Evolutionary conservation across 2,797 vertebrate species (phyloP).

Genomic region (Mastacembelus armatus): DNA sequence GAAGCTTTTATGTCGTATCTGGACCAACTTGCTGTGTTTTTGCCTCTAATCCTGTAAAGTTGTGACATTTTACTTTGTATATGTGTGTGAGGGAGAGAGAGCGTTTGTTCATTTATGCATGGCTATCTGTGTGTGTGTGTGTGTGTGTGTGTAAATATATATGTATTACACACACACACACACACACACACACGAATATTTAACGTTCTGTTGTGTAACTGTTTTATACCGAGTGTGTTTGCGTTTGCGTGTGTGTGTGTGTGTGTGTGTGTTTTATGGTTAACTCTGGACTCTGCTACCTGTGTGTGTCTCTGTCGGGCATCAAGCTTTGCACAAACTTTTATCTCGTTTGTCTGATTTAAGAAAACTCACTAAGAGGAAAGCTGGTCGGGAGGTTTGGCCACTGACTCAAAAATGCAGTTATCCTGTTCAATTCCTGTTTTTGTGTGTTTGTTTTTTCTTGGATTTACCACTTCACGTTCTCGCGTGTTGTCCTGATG

Average conservation of each 20-base stretch:
- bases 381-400: not conserved
- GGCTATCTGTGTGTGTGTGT: constrained; percentile 3
- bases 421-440: not conserved
- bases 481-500: not conserved
- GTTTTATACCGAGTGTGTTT: constrained; percentile 66
- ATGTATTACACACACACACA: too few relatives aligned
- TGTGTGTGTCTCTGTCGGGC: constrained; percentile 10
- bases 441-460: not conserved
- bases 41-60: constrained; percentile 58
- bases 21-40: constrained; percentile 80
- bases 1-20: constrained; percentile 60
- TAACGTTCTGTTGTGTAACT: constrained; percentile 67
- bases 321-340: constrained; percentile 70
- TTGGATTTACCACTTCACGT: not conserved
- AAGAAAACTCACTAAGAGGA: not conserved
- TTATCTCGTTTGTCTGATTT: constrained; percentile 30
- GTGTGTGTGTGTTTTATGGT: constrained; percentile 18
- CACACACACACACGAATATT: too few relatives aligned
- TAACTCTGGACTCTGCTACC: not conserved
- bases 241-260: constrained; percentile 31
- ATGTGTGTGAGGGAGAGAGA: constrained; percentile 29
- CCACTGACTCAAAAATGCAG: not conserved
- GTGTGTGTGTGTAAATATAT: not conserved
- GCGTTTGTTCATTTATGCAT: constrained; percentile 17
- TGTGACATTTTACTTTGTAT: constrained; percentile 43